phyloP scores from a whole-genome alignment of 2,888 invertebrate genomes.

The Bruchidius siliquastri region DNA sequence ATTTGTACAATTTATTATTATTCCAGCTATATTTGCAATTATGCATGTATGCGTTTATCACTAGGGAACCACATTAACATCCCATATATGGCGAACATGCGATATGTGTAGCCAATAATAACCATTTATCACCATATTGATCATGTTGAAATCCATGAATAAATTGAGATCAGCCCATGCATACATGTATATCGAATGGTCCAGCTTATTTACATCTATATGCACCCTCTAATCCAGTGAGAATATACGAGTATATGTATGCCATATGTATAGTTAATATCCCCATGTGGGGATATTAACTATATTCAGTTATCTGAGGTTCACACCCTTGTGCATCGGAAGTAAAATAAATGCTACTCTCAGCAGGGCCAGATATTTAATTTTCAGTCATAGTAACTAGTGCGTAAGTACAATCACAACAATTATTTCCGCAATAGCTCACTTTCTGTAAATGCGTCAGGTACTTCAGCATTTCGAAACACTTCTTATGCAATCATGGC shows the following conservation, averaged over 20 bases:
- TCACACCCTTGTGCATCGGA: too few species aligned
- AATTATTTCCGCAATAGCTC: background rate
- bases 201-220: background rate
- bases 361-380: too few species aligned
- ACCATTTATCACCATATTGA: background rate
- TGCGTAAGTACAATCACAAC: background rate
- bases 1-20: background rate
- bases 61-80: background rate
- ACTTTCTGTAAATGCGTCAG: background rate
- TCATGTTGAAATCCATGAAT: background rate
- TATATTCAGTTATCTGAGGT: background rate
- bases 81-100: background rate
- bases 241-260: background rate
- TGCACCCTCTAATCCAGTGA: background rate
- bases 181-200: background rate
- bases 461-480: background rate
- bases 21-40: background rate
- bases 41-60: background rate
- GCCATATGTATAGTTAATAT: background rate
- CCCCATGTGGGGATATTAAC: background rate
- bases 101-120: background rate
- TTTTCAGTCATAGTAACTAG: too few species aligned
- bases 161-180: background rate
- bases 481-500: background rate
- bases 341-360: too few species aligned